Conservation (phyloP, 2,888 invertebrate genomes). For the Pterobdella sp. region DNA sequence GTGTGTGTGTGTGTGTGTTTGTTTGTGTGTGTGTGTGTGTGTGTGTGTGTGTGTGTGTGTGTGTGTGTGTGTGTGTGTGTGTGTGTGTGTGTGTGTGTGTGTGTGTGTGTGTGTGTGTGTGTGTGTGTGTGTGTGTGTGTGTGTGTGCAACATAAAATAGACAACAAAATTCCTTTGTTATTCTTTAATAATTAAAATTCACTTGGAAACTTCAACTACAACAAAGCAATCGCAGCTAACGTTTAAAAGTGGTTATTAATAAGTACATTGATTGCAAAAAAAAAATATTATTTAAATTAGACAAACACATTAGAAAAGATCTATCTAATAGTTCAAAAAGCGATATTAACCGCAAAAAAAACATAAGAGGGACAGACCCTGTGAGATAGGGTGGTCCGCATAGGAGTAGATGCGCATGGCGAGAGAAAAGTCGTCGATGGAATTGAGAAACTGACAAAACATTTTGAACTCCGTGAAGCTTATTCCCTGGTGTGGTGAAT, state of each 20-base stretch:
- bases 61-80: background rate
- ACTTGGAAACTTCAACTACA: too few species aligned
- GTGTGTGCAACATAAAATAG: too few species aligned
- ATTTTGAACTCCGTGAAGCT: conserved; percentile 87
- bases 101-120: too few species aligned
- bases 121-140: too few species aligned
- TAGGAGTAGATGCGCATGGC: conserved; percentile 97
- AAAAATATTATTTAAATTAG: too few species aligned
- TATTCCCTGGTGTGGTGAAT: conserved; percentile 60
- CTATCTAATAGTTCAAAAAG: background rate
- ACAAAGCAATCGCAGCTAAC: too few species aligned
- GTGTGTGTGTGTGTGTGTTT: background rate
- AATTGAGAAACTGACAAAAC: conserved; percentile 94
- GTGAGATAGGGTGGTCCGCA: conserved; percentile 87
- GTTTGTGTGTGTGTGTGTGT: background rate
- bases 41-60: background rate
- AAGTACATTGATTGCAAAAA: too few species aligned
- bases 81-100: background rate
- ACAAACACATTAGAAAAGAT: background rate
- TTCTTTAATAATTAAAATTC: too few species aligned
- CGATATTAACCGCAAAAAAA: background rate
- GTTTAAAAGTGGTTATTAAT: too few species aligned
- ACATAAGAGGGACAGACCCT: conserved; percentile 63
- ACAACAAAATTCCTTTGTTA: too few species aligned
- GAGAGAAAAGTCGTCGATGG: conserved; percentile 89